Evolutionary conservation across 1,140 invertebrate species (phyloP), one percentile per base, ranked within the genome.

Genomic region (Scaptodrosophila lebanonensis): DNA sequence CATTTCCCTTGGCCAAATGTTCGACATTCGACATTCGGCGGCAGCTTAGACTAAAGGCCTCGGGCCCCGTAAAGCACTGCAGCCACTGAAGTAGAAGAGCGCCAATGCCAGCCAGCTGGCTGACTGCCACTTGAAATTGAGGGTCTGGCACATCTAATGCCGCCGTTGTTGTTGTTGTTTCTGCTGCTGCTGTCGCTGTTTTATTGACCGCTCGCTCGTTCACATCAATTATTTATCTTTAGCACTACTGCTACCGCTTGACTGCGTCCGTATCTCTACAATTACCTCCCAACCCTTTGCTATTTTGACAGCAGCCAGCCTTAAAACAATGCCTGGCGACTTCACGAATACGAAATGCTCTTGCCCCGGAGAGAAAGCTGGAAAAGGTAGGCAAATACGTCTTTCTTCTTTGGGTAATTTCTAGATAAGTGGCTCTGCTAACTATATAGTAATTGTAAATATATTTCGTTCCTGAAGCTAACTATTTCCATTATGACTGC

Each of bases 161-260:
- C 25, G 16, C 29, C 18, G 43, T 16, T 32, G 43, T 29, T 33
- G 29, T 13, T 27, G 29, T 15, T 13, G 47, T 29, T 40, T 17
- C 38, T 35, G 29, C 36, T 60, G 22, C 16, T 13, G 17, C 17
- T 64, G 6, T 13, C 12, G 7, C 12, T 48, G 25, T 52, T 64
- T 67, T 52, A 57, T 66, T 77, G 73, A 65, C 73, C 61, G 42
- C 25, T 29, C 18, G 32, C 32, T 30, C 64, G 56, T 51, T 68
- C 40, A 47, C 39, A 73, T 79, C 59, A 66, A 57, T 71, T 57
- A 62, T 67, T 71, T 71, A 49, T 59, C 60, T 59, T 64, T 45
- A 58, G 45, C 56, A 38, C 33, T 35, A 11, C 42, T 44, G 16
- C 20, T 16, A n/a, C n/a, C n/a, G n/a, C n/a, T n/a, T n/a, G n/a